phyloP scores from a whole-genome alignment of 2,113 vertebrate genomes.

The Glaucomys volans region DNA sequence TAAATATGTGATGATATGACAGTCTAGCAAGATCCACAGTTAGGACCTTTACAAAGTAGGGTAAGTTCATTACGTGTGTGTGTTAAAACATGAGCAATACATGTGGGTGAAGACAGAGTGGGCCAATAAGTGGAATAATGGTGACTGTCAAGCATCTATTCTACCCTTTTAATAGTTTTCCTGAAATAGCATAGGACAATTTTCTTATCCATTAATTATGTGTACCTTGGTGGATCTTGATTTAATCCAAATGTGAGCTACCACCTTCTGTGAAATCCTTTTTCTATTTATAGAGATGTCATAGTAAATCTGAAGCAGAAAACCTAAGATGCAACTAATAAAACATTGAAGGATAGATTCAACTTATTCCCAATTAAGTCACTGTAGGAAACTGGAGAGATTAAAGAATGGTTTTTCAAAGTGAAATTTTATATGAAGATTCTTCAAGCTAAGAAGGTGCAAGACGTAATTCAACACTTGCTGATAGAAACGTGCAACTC shows the following conservation, averaged over 20 bases:
- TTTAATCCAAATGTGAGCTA: conserved; percentile 61
- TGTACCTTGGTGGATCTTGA: background rate
- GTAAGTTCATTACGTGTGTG: conserved; percentile 73
- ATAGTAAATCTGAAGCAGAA: background rate
- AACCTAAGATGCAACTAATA: background rate
- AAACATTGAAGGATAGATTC: background rate
- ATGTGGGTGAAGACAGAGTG: conserved; percentile 23
- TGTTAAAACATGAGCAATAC: conserved; percentile 72
- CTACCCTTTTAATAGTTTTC: background rate
- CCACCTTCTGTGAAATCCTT: conserved; percentile 63
- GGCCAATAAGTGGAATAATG: conserved; percentile 1
- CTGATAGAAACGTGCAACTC: background rate
- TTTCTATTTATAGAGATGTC: conserved; percentile 31
- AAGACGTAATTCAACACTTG: background rate
- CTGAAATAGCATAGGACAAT: background rate
- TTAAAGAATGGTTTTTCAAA: background rate
- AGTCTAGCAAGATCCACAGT: conserved; percentile 76
- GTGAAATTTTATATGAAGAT: background rate
- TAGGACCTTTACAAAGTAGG: background rate
- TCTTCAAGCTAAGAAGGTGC: background rate
- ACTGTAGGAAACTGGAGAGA: background rate
- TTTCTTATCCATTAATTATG: background rate
- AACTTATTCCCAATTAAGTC: background rate
- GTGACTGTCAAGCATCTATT: conserved; percentile 29
- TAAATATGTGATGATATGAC: conserved; percentile 77